Percentiles rank a stretch among this genome's conserved stretches.
phyloP scores from a whole-genome alignment of 2,797 vertebrate species.

The Botia kubotai region DNA sequence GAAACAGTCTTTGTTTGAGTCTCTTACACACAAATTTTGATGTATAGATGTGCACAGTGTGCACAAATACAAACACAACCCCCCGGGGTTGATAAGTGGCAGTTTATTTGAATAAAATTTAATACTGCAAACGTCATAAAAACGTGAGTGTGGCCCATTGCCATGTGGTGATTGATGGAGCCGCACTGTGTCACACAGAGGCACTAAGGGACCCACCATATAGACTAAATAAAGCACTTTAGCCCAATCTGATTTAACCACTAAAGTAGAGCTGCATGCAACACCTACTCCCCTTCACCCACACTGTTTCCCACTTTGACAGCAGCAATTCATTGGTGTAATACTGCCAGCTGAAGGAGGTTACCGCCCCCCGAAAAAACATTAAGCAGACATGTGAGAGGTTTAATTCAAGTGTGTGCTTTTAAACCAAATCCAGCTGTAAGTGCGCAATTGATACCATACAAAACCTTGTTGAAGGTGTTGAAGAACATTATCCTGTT shows the following conservation, averaged over 20 bases:
- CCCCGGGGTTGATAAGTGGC: slow-evolving; percentile 92
- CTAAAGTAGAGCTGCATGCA: slow-evolving; percentile 75
- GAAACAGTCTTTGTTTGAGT: slow-evolving; percentile 77
- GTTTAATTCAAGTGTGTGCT: slow-evolving; percentile 77
- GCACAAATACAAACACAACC: slow-evolving; percentile 64
- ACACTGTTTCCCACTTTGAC: slow-evolving; percentile 85
- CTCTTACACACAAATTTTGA: slow-evolving; percentile 64
- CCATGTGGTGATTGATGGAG: slow-evolving; percentile 95
- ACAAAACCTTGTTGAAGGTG: slow-evolving; percentile 37
- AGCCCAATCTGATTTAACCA: slow-evolving; percentile 94
- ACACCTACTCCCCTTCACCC: slow-evolving; percentile 71
- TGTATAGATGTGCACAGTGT: slow-evolving; percentile 48
- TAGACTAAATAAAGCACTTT: slow-evolving; percentile 96
- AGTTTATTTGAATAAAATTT: slow-evolving; percentile 96
- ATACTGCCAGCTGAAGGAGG: slow-evolving; percentile 73
- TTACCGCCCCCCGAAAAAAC: slow-evolving; percentile 65
- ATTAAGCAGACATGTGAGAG: slow-evolving; percentile 68
- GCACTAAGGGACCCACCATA: slow-evolving; percentile 90
- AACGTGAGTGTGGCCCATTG: slow-evolving; percentile 94
- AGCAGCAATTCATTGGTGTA: slow-evolving; percentile 90
- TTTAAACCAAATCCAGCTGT: slow-evolving; percentile 52
- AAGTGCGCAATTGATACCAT: slow-evolving; percentile 35
- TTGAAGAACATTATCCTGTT: slow-evolving; percentile 10
- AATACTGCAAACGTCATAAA: slow-evolving; percentile 99
- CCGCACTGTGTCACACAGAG: slow-evolving; percentile 86